Conservation (phyloP, 2,888 invertebrate species). For the Philonicus albiceps region DNA sequence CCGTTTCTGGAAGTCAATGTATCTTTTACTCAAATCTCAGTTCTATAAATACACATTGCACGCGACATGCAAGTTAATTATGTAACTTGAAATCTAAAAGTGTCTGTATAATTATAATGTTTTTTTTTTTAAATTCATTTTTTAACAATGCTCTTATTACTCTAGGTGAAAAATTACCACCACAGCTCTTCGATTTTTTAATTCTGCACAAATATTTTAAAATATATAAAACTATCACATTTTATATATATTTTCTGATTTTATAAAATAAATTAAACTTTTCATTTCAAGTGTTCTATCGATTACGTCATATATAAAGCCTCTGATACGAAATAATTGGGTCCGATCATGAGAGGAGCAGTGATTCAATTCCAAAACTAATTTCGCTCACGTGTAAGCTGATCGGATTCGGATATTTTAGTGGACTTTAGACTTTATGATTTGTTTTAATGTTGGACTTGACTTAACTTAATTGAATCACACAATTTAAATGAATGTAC, state of each 20-base stretch:
- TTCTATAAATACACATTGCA: background rate
- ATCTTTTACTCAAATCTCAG: background rate
- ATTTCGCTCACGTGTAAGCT: background rate
- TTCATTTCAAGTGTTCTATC: background rate
- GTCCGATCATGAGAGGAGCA: background rate
- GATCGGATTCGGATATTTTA: background rate
- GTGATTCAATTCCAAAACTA: background rate
- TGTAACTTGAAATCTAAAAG: background rate
- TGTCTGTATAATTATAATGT: background rate
- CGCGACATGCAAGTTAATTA: background rate
- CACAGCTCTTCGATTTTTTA: background rate
- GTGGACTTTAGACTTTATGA: background rate
- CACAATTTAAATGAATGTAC: background rate
- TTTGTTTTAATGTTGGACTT: background rate
- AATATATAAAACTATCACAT: background rate
- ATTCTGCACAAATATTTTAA: background rate
- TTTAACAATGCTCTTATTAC: background rate
- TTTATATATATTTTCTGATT: background rate
- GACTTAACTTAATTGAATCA: background rate
- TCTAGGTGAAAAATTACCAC: background rate
- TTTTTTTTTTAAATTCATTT: background rate
- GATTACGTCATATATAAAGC: background rate
- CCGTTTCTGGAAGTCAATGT: background rate
- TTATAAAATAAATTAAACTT: background rate
- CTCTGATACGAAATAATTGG: background rate